A percentile compares a stretch with the other conserved stretches of the same genome.
phyloP scores from a whole-genome alignment of 2,888 invertebrate genomes.

The Pasiphila rectangulata region DNA sequence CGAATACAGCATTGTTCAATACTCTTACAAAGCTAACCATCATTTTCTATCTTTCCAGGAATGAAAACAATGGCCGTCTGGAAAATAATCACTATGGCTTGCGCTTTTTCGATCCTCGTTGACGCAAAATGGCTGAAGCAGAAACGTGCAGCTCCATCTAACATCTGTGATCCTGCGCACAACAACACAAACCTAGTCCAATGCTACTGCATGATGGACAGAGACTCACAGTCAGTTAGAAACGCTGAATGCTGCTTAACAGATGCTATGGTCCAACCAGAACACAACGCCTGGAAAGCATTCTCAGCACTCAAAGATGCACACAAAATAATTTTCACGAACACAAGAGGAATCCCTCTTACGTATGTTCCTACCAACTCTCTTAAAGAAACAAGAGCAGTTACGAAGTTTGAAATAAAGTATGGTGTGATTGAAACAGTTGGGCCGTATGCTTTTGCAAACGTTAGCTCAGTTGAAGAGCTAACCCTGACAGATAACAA shows the following conservation, averaged over 20 bases:
- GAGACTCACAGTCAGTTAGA: slow-evolving; percentile 60
- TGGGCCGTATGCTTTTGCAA: slow-evolving; percentile 86
- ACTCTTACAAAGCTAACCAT: not conserved
- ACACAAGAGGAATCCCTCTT: slow-evolving; percentile 82
- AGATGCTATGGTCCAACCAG: slow-evolving; percentile 75
- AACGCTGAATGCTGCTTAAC: slow-evolving; percentile 87
- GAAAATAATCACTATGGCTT: slow-evolving; percentile 50
- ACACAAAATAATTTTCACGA: slow-evolving; percentile 83
- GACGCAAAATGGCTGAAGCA: slow-evolving; percentile 52
- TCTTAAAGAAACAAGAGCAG: slow-evolving; percentile 79
- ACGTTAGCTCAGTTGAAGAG: slow-evolving; percentile 83
- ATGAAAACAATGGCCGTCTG: slow-evolving; percentile 47
- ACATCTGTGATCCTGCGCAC: slow-evolving; percentile 56
- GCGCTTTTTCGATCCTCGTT: slow-evolving; percentile 45
- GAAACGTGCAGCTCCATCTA: slow-evolving; percentile 48
- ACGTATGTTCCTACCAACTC: slow-evolving; percentile 85
- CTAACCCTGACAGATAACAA: slow-evolving; percentile 85
- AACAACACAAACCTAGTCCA: slow-evolving; percentile 59
- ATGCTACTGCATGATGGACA: slow-evolving; percentile 57
- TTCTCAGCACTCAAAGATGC: slow-evolving; percentile 83
- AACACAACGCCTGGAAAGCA: slow-evolving; percentile 84
- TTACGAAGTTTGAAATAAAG: slow-evolving; percentile 82
- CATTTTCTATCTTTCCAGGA: slow-evolving; percentile 47
- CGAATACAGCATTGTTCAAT: too few relatives aligned
- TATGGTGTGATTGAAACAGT: slow-evolving; percentile 85